Evolutionary conservation across 2,888 invertebrate species (phyloP).

Genomic region (Gymnoscelis rufifasciata): DNA sequence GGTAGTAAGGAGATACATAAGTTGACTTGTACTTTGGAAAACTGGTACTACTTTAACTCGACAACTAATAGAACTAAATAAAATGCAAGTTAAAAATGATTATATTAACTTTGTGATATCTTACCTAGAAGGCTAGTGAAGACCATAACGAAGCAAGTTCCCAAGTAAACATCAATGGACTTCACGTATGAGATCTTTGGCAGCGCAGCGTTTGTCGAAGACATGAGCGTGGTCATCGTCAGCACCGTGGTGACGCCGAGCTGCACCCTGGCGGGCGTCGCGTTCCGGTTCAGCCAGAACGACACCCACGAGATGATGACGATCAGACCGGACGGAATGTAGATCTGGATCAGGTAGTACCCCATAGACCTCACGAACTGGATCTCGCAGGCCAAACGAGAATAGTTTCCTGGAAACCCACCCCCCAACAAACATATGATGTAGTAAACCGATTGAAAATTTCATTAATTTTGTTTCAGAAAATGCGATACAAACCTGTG

Average conservation of each 20-base stretch:
- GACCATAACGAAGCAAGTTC: conserved; percentile 98
- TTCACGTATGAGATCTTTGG: conserved; percentile 98
- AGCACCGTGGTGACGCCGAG: conserved; percentile 96
- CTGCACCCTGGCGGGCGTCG: conserved; percentile 93
- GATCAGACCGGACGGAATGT: conserved; percentile 96
- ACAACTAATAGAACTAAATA: too few relatives aligned
- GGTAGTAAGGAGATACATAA: too few relatives aligned
- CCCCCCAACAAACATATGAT: neutral
- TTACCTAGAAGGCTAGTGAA: conserved; percentile 94
- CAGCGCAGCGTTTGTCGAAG: conserved; percentile 94
- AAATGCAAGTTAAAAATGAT: neutral
- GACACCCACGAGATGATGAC: conserved; percentile 97
- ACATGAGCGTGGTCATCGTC: conserved; percentile 98
- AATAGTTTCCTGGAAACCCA: conserved; percentile 88
- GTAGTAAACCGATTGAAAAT: neutral
- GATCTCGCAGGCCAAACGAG: conserved; percentile 94
- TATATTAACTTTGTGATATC: neutral
- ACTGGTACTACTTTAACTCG: too few relatives aligned
- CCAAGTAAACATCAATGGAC: conserved; percentile 96
- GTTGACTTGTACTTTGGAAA: too few relatives aligned
- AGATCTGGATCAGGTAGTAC: conserved; percentile 98
- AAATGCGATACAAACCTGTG: conserved; percentile 82
- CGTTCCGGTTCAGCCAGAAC: conserved; percentile 95
- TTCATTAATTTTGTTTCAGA: too few relatives aligned
- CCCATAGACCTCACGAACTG: conserved; percentile 97